Percentiles rank a stretch among this genome's conserved stretches.
Conservation (phyloP, 2,797 vertebrate genomes). For the Gadopsis bispinosus region DNA sequence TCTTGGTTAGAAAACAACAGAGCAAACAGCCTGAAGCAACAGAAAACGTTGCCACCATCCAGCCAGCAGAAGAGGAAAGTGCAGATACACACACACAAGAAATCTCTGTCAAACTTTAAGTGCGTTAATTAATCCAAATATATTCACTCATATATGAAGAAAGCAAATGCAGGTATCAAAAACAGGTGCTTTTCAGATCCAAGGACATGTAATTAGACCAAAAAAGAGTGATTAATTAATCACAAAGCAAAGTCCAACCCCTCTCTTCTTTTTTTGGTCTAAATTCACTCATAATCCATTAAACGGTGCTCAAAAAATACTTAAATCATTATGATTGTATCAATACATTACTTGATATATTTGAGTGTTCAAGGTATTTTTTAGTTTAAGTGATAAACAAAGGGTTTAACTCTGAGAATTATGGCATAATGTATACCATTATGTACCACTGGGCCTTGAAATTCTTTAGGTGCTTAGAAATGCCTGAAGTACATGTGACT, state of each 20-base stretch:
- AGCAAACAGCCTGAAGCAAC: conserved; percentile 22
- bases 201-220: no score
- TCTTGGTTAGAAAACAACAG: conserved; percentile 31
- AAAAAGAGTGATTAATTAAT: no score
- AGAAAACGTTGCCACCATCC: conserved; percentile 1
- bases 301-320: neutral
- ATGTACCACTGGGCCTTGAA: neutral
- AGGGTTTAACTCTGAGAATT: neutral
- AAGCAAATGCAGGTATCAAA: no score
- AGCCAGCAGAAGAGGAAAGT: conserved; percentile 7
- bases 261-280: no score
- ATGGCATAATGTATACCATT: neutral
- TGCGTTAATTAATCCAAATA: neutral
- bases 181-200: no score
- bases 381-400: neutral
- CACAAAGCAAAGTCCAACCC: no score
- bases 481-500: neutral
- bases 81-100: neutral
- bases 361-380: no score
- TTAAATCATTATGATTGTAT: neutral
- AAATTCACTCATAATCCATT: neutral
- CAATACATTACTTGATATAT: no score
- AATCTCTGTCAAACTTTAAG: neutral
- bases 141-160: neutral
- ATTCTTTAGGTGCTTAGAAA: neutral